Conservation (phyloP, 2,113 vertebrate species). For the Cichladusa arquata region DNA sequence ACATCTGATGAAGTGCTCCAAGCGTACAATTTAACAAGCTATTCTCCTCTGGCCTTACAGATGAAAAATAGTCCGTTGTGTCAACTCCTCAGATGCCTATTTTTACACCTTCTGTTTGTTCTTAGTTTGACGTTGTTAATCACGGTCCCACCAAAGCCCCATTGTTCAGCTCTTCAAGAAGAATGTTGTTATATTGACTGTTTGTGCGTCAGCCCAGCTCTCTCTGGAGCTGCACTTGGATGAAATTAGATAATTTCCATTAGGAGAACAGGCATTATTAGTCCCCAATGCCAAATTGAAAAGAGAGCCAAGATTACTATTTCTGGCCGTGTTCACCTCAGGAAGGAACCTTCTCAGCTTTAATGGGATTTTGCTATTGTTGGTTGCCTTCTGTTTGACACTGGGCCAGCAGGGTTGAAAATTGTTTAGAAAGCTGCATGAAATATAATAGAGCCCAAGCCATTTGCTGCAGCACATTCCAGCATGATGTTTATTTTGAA, state of each 20-base stretch:
- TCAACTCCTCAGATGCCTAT: constrained; percentile 77
- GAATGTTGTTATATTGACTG: constrained; percentile 89
- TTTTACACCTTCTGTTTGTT: constrained; percentile 84
- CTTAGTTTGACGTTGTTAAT: constrained; percentile 79
- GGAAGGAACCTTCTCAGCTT: constrained; percentile 97
- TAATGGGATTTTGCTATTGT: constrained; percentile 98
- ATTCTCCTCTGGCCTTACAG: constrained; percentile 55
- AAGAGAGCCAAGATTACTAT: constrained; percentile 90
- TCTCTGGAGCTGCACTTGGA: constrained; percentile 83
- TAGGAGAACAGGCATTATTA: constrained; percentile 89
- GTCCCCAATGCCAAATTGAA: constrained; percentile 83
- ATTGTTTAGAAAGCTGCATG: constrained; percentile 84
- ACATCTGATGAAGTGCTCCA: constrained; percentile 57
- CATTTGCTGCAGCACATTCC: constrained; percentile 81
- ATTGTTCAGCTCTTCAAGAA: constrained; percentile 83
- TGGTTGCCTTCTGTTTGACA: constrained; percentile 95
- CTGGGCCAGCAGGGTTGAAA: constrained; percentile 79
- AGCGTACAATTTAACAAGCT: constrained; percentile 37
- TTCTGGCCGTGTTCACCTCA: constrained; percentile 93
- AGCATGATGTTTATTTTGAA: constrained; percentile 78
- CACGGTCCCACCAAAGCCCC: constrained; percentile 78
- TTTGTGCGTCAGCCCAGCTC: constrained; percentile 81
- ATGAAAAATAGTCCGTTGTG: constrained; percentile 72
- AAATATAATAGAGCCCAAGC: constrained; percentile 81
- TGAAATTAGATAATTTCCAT: constrained; percentile 93